phyloP scores from a whole-genome alignment of 2,797 vertebrate genomes.

The Myotis myotis region DNA sequence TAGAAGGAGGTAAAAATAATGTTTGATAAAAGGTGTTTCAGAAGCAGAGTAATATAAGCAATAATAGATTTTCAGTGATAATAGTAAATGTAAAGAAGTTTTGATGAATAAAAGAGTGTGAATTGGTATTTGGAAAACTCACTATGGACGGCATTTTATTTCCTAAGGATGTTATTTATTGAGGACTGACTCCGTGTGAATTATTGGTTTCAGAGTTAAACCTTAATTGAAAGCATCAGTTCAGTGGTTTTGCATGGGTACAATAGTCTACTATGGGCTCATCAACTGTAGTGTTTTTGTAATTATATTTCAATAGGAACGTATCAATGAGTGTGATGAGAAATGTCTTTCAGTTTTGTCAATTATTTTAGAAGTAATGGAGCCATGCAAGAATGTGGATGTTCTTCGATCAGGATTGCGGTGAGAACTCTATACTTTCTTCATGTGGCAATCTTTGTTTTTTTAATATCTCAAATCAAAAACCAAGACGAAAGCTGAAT shows the following conservation, averaged over 20 bases:
- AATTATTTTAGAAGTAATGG: slow-evolving; percentile 84
- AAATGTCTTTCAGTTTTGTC: slow-evolving; percentile 89
- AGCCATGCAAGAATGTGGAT: slow-evolving; percentile 85
- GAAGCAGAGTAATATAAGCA: slow-evolving; percentile 35
- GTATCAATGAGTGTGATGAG: slow-evolving; percentile 90
- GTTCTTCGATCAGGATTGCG: slow-evolving; percentile 89
- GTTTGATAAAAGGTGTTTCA: slow-evolving; percentile 29
- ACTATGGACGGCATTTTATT: neutral
- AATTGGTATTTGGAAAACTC: slow-evolving; percentile 38
- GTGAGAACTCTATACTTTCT: slow-evolving; percentile 80
- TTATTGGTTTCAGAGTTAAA: neutral
- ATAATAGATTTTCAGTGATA: slow-evolving; percentile 39
- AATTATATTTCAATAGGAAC: slow-evolving; percentile 88
- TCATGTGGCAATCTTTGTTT: neutral
- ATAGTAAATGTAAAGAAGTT: neutral
- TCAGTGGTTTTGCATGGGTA: neutral
- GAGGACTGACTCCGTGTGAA: neutral
- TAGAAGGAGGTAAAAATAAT: slow-evolving; percentile 16
- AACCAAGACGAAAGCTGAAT: neutral
- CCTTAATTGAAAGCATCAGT: neutral
- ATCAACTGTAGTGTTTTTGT: slow-evolving; percentile 45
- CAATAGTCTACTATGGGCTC: neutral
- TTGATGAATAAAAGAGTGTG: neutral
- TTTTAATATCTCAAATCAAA: neutral
- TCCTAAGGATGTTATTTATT: neutral